Percentiles rank a stretch among this genome's conserved stretches.
Evolutionary conservation across 2,113 vertebrate genomes (phyloP).

Genomic region (Sinocyclocheilus maitianheensis): DNA sequence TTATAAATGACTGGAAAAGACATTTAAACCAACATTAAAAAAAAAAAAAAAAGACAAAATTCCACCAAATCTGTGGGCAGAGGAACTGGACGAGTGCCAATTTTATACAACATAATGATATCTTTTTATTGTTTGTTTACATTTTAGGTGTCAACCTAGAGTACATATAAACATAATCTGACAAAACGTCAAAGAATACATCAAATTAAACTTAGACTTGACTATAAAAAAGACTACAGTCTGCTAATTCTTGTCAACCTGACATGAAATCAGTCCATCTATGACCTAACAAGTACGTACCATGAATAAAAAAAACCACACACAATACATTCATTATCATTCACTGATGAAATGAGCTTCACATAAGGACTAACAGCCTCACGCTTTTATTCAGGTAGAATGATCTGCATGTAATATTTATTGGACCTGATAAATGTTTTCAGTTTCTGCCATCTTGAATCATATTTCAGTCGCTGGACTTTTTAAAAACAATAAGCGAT

Average conservation of each 20-base stretch:
- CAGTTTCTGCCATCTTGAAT: background rate
- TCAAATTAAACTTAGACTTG: constrained; percentile 71
- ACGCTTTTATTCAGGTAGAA: constrained; percentile 61
- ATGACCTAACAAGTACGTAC: constrained; percentile 68
- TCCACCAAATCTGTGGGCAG: background rate
- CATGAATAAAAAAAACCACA: constrained; percentile 62
- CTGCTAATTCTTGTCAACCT: constrained; percentile 52
- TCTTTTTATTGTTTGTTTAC: constrained; percentile 68
- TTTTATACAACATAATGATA: constrained; percentile 50
- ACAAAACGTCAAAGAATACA: constrained; percentile 72
- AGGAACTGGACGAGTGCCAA: background rate
- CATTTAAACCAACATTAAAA: too few relatives aligned
- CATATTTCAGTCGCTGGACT: background rate
- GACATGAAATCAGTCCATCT: constrained; percentile 61
- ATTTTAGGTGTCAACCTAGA: constrained; percentile 71
- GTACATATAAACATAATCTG: constrained; percentile 73
- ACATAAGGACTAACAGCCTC: constrained; percentile 60
- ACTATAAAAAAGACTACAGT: constrained; percentile 60
- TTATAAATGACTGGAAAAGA: too few relatives aligned
- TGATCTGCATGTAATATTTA: constrained; percentile 45
- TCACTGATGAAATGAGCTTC: constrained; percentile 62
- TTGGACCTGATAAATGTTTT: background rate
- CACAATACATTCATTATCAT: constrained; percentile 73
- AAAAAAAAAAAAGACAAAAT: background rate
- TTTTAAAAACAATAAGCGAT: background rate